Percentiles rank a stretch among this genome's conserved stretches.
Conservation (phyloP, 2,113 vertebrate genomes). For the Variabilichromis moorii region DNA sequence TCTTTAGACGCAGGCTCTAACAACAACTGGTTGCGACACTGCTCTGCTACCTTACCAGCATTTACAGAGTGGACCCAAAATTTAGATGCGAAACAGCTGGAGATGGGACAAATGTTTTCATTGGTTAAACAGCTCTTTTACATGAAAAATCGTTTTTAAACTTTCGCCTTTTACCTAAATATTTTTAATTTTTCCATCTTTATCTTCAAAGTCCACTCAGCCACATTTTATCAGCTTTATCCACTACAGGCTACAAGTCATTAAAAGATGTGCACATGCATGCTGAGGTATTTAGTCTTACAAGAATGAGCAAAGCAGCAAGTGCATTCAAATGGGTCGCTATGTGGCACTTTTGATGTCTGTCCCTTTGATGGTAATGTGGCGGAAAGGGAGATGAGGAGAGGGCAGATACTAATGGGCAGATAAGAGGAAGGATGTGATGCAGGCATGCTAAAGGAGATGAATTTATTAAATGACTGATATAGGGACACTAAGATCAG, state of each 20-base stretch:
- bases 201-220: not conserved
- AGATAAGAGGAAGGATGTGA: not conserved
- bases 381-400: not conserved
- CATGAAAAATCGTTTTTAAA: not conserved
- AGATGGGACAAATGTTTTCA: not conserved
- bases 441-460: not conserved
- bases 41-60: not conserved
- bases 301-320: not conserved
- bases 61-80: not conserved
- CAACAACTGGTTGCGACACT: not conserved
- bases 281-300: not conserved
- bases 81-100: not conserved
- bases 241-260: not conserved
- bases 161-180: not conserved
- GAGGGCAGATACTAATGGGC: slow-evolving; percentile 1
- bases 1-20: not conserved
- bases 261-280: not conserved
- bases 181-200: not conserved
- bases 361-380: slow-evolving; percentile 31
- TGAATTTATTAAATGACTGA: not conserved
- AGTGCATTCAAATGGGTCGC: slow-evolving; percentile 16
- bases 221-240: not conserved
- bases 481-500: not conserved
- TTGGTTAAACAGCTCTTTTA: not conserved
- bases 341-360: slow-evolving; percentile 30